Evolutionary conservation across 2,797 vertebrate genomes (phyloP), one percentile per base, ranked within the genome.

Genomic region (Pseudocheirus occidentalis): DNA sequence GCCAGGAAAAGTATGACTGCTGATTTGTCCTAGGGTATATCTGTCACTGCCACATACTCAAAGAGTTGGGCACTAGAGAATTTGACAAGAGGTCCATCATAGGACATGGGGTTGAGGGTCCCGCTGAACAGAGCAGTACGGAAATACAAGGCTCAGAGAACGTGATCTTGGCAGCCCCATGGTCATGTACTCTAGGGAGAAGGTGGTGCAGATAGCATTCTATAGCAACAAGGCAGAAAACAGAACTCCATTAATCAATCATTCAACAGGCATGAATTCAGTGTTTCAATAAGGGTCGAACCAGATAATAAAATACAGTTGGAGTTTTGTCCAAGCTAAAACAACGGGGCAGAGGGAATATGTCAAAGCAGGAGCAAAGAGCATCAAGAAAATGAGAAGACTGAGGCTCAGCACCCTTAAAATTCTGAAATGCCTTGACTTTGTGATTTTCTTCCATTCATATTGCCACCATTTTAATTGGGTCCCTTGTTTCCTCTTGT

Each of bases 361-460:
- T 1, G 4, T 66, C 34, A n/a, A n/a, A 66, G 34, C 34, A 66
- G 62, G 34, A 66, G 14, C 18, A 66, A 66, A n/a, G 34, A 18
- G 34, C 2, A 59, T 10, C 5, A 66, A 66, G 62, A 66, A 16
- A 66, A 66, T n/a, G n/a, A 66, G 34, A 59, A 31, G 28, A 59
- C 13, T 59, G 28, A 0, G 11, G 3, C 58, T 59, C 1, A 59
- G 10, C 11, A 66, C 5, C 13, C 31, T 66, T 66, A 66, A 66
- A 66, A n/a, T 14, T 66, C 62, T 66, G 62, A 92, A 95, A 90
- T 62, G 58, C 93, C 66, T 94, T 90, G 3, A 96, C 92, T 87
- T 90, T 93, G 92, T 93, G 40, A 95, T 94, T 96, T 96, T 54
- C 94, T 92, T 95, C 90, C 59, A 58, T 81, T 28, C 91, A 91